Percentiles rank a stretch among this genome's conserved stretches.
phyloP scores from a whole-genome alignment of 2,113 vertebrate genomes.

The Lanius ludovicianus region DNA sequence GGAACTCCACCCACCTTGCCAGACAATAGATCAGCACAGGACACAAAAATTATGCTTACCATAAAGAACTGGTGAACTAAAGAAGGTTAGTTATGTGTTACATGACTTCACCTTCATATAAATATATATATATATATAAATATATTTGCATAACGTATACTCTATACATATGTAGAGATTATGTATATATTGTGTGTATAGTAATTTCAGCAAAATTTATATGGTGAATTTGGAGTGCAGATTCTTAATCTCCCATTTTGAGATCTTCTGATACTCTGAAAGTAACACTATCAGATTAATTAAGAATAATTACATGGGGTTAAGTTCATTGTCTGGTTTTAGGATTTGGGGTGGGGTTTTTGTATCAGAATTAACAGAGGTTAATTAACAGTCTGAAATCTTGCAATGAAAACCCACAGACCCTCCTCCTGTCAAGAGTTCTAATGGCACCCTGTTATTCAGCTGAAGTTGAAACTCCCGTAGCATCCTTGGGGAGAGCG shows the following conservation, averaged over 20 bases:
- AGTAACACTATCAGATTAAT: neutral
- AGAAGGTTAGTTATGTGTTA: neutral
- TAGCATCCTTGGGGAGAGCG: neutral
- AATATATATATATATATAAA: neutral
- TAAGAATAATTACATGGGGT: neutral
- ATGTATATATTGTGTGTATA: neutral
- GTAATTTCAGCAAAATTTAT: neutral
- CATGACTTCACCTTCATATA: neutral
- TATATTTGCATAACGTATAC: neutral
- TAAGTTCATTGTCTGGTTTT: neutral
- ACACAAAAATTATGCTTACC: neutral
- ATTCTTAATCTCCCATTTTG: neutral
- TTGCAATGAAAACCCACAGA: neutral
- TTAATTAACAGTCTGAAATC: neutral
- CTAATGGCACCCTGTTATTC: neutral
- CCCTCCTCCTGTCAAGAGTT: neutral
- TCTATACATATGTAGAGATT: neutral
- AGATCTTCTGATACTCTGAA: neutral
- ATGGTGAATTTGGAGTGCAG: neutral
- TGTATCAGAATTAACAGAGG: neutral
- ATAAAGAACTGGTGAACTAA: neutral
- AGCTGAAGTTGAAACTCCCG: neutral
- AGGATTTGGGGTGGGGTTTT: neutral
- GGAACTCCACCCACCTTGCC: neutral
- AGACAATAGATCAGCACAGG: neutral